Evolutionary conservation across 2,113 vertebrate species (phyloP).

Genomic region (Hassar affinis): DNA sequence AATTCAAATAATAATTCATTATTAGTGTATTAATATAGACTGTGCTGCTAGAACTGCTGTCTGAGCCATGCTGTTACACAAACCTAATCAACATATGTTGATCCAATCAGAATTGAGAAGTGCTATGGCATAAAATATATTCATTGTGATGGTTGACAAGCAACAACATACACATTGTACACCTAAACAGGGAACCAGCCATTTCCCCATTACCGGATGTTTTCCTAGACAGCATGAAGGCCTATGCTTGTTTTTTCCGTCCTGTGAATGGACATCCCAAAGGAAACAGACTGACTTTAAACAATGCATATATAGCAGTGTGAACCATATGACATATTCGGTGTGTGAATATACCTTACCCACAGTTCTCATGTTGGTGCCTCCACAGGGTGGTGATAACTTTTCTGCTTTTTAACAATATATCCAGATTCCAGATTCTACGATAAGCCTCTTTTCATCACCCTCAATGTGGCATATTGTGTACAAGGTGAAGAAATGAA

Average conservation of each 20-base stretch:
- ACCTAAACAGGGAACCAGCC: background rate
- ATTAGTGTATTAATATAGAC: background rate
- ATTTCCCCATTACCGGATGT: background rate
- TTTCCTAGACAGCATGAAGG: slow-evolving; percentile 16
- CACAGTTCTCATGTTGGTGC: slow-evolving; percentile 17
- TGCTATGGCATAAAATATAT: background rate
- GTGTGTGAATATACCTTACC: slow-evolving; percentile 10
- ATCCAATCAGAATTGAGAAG: background rate
- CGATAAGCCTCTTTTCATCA: slow-evolving; percentile 1
- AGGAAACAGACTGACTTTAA: slow-evolving; percentile 7
- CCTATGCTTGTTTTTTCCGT: slow-evolving; percentile 38
- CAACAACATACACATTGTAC: background rate
- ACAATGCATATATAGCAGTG: slow-evolving; percentile 13
- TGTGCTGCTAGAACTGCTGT: background rate
- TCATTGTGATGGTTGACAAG: background rate
- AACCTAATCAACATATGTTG: background rate
- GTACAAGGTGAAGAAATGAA: background rate
- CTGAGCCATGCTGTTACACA: background rate
- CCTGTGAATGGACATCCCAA: slow-evolving; percentile 35
- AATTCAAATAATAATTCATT: background rate
- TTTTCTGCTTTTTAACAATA: slow-evolving; percentile 7
- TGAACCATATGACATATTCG: background rate
- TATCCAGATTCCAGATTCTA: background rate
- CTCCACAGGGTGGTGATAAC: slow-evolving; percentile 17
- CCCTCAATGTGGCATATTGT: background rate